Conservation (phyloP, 2,113 vertebrate species). For the Ceuthmochares aereus region DNA sequence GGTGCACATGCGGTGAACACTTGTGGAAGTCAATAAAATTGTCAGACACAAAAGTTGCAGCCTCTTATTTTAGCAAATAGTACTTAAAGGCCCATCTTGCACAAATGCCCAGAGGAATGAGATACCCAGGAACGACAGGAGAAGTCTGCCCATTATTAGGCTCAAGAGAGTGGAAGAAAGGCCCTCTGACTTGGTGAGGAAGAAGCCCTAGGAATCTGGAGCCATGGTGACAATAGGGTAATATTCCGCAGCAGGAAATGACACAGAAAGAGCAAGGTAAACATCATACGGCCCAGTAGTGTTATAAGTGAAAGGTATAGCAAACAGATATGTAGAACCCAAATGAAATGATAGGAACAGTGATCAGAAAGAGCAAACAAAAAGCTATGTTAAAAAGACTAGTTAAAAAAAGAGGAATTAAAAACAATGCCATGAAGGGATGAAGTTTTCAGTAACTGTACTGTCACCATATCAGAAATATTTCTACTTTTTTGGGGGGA, state of each 20-base stretch:
- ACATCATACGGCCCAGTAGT: neutral
- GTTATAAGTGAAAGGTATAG: neutral
- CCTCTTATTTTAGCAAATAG: neutral
- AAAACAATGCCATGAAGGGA: neutral
- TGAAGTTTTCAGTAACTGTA: neutral
- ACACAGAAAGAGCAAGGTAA: neutral
- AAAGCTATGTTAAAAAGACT: neutral
- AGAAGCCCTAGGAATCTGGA: neutral
- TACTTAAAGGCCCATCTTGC: neutral
- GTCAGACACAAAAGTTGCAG: neutral
- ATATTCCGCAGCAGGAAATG: neutral
- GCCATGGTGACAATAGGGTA: neutral
- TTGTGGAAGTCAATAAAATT: neutral
- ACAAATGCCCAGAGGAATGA: neutral
- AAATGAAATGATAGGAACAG: neutral
- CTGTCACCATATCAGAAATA: neutral
- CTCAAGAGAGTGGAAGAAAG: neutral
- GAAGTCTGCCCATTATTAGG: neutral
- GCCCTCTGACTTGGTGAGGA: neutral
- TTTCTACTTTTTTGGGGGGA: neutral
- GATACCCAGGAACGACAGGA: neutral
- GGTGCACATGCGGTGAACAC: neutral
- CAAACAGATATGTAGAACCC: neutral
- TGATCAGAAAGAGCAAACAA: neutral
- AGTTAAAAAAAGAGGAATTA: neutral